These are phyloP conservation scores for Limnephilus lunatus DNA, from an alignment of 2,888 invertebrate genomes.

Conservation along the genomic window DNA sequence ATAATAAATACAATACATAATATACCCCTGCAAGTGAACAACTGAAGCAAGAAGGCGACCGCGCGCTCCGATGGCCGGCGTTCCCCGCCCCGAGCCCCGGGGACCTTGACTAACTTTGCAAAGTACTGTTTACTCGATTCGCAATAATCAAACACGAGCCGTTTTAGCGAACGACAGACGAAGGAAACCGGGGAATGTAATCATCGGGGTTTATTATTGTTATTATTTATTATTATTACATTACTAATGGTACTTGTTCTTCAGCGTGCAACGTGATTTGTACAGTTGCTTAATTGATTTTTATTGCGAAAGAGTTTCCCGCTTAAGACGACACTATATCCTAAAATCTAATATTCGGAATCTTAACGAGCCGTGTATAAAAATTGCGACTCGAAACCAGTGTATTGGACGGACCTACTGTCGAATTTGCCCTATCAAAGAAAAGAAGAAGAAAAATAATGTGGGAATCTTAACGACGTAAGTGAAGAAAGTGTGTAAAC, in stretches of 20 bases:
- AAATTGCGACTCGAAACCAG: too few relatives aligned
- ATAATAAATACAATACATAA: neutral
- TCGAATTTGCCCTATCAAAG: too few relatives aligned
- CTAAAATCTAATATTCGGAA: too few relatives aligned
- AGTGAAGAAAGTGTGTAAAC: too few relatives aligned
- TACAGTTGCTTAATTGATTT: slow-evolving; percentile 6
- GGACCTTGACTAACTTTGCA: slow-evolving; percentile 31
- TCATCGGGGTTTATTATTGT: neutral
- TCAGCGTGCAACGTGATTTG: slow-evolving; percentile 1
- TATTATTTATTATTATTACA: neutral
- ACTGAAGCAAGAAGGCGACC: slow-evolving; percentile 29
- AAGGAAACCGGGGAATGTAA: neutral
- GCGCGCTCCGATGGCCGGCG: neutral
- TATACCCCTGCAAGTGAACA: neutral
- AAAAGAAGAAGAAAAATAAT: too few relatives aligned
- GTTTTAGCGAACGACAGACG: neutral
- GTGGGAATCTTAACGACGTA: too few relatives aligned
- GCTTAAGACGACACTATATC: too few relatives aligned
- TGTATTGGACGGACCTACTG: too few relatives aligned
- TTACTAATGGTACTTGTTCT: neutral
- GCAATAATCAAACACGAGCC: neutral
- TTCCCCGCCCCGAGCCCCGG: neutral
- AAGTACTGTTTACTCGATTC: neutral
- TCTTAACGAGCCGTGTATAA: too few relatives aligned
- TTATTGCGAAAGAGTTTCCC: slow-evolving; percentile 26